Evolutionary conservation across 2,888 invertebrate genomes (phyloP), one percentile per base, ranked within the genome.

Genomic region (Xestobium rufovillosum): DNA sequence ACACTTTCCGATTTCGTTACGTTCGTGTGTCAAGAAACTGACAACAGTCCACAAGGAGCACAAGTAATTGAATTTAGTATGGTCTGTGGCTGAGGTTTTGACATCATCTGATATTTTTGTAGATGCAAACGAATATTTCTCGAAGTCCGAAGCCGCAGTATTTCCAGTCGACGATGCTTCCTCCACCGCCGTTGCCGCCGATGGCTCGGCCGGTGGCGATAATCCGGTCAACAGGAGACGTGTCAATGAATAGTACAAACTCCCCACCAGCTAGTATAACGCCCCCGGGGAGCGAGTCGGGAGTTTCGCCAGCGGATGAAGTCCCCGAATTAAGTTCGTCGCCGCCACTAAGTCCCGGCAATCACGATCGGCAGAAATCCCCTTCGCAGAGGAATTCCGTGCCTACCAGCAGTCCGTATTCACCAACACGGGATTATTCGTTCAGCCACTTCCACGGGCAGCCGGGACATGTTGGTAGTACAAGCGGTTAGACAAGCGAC

Each of bases 201-300:
- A 91, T 95, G 88, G 94, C 95, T 2, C 73, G 95, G 46, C 95
- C 95, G 0, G 95, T 95, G 15, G 92, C 95, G 44, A 92, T 96
- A 57, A 90, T 95, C 56, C 77, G 92, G 53, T 92, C 92, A 37
- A 90, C 91, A 53, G 69, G 73, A 31, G 75, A 75, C 49, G 64
- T 75, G 32, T 68, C 70, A 32, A 69, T 78, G 45, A 70, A 74
- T 42, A 73, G 73, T 50, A 70, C 75, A 15, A 74, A 72, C 45
- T 76, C 80, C 33, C 76, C 80, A 4, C 77, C 79, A 13, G 71
- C 76, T 6, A 74, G 80, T 26, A 68, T 71, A 42, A 72, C 74
- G 38, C 74, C 76, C 27, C 75, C 76, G 25, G 63, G 64, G 34
- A 61, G 61, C 38, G 63, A 64, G 40, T 53, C 61, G 4, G 23